Evolutionary conservation across 64 coral and sea anemone species (phyloP), one percentile per base, ranked within the genome.

Genomic region (Montipora sp.): DNA sequence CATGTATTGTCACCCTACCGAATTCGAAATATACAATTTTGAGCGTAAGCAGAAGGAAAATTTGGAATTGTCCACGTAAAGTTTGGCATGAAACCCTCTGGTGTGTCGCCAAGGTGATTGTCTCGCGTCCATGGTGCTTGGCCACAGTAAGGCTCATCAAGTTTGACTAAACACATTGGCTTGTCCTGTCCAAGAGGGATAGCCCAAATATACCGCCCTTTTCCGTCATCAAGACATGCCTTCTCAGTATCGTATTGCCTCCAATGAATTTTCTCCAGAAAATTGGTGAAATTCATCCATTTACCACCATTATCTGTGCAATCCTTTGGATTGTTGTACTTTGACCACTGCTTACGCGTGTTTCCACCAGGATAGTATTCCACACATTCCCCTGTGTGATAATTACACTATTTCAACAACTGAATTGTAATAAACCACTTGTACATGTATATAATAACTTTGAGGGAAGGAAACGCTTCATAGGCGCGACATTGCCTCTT

Each of bases 91-190:
- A 94, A 85, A 69, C 98, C 94, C 11, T 99, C 98, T 24, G 94
- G 91, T 18, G 94, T 93, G 45, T 99, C 96, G 46, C 98, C 98
- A 96, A 99, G 98, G 87, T 99, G 98, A 92, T 99, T 99, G 59
- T 89, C 98, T 66, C 98, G 67, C 51, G 94, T 73, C 98, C 98
- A 99, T 0, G 83, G 88, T 59, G 94, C 94, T 5, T 87, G 91
- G 8, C 96, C 73, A 84, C 98, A 99, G 13, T 96, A 89, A 15
- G 98, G 98, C 27, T 23, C 66, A 74, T 73, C 36, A 53, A 99
- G 80, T 58, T 75, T 91, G 1, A 94, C 98, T 59, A 99, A 68
- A 53, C 98, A 99, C 75, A 89, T 80, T 68, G 88, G 80, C 61
- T 99, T 84, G 13, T 94, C 92, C 47, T 44, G 23, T 46, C 80